Conservation (phyloP, 1,140 invertebrate species). For the Laupala kohalensis region DNA sequence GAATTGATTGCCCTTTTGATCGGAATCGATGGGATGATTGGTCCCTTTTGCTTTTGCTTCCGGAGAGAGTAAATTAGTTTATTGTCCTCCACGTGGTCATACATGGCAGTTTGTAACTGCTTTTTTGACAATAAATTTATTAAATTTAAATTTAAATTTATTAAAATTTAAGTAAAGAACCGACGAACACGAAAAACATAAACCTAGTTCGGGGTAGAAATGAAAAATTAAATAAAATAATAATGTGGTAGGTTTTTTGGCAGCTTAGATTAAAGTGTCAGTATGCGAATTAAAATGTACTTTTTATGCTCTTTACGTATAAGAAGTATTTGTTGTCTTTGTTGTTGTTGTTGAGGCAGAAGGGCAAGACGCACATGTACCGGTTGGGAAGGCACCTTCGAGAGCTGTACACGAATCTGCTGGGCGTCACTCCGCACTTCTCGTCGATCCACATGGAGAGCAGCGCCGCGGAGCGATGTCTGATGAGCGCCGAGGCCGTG, state of each 20-base stretch:
- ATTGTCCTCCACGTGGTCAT: no score
- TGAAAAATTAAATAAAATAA: neutral
- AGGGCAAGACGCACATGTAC: neutral
- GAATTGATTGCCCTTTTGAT: no score
- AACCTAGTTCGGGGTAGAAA: neutral
- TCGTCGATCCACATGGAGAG: neutral
- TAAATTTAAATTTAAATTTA: neutral
- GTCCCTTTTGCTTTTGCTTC: no score
- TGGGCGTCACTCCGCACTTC: neutral
- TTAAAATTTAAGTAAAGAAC: no score
- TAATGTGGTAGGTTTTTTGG: neutral
- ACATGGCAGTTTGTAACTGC: no score
- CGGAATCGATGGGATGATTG: no score
- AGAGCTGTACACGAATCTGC: neutral
- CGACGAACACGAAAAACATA: neutral
- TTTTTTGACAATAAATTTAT: no score
- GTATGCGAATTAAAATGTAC: no score
- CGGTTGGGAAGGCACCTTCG: neutral
- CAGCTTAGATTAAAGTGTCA: neutral
- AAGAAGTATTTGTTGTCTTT: neutral
- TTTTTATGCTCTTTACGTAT: neutral
- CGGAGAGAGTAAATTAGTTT: neutral
- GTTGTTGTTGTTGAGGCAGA: neutral
- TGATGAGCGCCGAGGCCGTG: conserved; percentile 32
- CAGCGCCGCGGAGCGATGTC: neutral